Evolutionary conservation across 2,113 vertebrate genomes (phyloP), one percentile per base, ranked within the genome.

Genomic region (Nymphicus hollandicus): DNA sequence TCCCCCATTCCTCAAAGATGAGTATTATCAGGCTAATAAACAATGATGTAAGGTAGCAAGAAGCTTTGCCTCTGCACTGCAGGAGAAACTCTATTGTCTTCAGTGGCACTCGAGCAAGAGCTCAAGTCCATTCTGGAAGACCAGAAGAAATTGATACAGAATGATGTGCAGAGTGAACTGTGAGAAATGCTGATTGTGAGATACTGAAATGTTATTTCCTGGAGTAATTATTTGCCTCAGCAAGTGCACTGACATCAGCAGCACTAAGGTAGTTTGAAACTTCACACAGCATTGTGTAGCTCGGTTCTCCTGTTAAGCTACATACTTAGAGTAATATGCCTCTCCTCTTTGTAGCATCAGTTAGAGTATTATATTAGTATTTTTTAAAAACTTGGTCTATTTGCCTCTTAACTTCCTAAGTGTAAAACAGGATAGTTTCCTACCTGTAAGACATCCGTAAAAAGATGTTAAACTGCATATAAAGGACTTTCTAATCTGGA

Each of bases 201-300:
- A 94, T 56, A 86, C 35, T 61, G 65, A 86, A 83, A 86, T 17
- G 39, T 20, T 81, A 92, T 96, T 96, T 96, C 93, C 93, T 88
- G 76, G 22, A 68, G 72, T 37, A 88, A 95, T 92, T 86, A 93
- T 72, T 64, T 94, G 93, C 80, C 63, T 95, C 88, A 86, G 68
- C 33, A 55, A 84, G 27, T 74, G 55, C 85, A 50, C 47, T 25
- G 84, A 88, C 85, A 80, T 35, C 53, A 83, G 66, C 64, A 63
- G 49, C 64, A 29, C 50, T 73, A 56, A 73, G 35, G 61, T 17
- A 68, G 55, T 25, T 43, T 27, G 50, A 81, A 56, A 85, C 46
- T 65, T 81, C 9, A 80, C 3, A 6, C 13, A 53, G 53, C 53
- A 61, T 44, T 13, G 2, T 10, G n/a, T 6, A 89, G 29, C 47